Evolutionary conservation across 2,888 invertebrate species (phyloP).

Genomic region (Spodoptera exigua): DNA sequence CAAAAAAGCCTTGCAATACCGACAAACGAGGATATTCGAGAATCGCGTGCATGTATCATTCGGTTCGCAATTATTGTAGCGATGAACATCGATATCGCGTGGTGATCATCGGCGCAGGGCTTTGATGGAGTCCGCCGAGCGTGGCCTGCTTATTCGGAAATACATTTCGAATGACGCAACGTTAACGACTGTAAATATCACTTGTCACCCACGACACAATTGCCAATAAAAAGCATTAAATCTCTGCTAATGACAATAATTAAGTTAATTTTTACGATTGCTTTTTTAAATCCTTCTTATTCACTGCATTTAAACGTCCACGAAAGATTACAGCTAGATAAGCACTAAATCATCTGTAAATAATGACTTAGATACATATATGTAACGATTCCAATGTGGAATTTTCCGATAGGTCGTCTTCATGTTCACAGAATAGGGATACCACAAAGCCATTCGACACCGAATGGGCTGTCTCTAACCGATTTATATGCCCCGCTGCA

Average conservation of each 20-base stretch:
- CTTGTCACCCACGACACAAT: slow-evolving; percentile 36
- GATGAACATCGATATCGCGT: slow-evolving; percentile 84
- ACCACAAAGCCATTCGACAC: slow-evolving; percentile 72
- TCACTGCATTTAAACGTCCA: neutral
- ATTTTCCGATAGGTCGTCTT: slow-evolving; percentile 44
- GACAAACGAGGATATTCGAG: slow-evolving; percentile 69
- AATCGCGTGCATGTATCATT: slow-evolving; percentile 86
- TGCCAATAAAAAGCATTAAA: slow-evolving; percentile 20
- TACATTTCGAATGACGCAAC: slow-evolving; percentile 39
- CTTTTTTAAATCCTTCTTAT: too few species aligned
- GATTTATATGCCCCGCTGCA: slow-evolving; percentile 76
- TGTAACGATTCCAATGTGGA: slow-evolving; percentile 16
- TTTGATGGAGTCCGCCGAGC: slow-evolving; percentile 64
- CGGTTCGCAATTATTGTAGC: slow-evolving; percentile 81
- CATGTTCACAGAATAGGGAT: slow-evolving; percentile 70
- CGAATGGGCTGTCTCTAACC: slow-evolving; percentile 78
- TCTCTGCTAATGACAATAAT: neutral
- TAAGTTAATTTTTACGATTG: neutral
- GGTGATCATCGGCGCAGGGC: slow-evolving; percentile 70
- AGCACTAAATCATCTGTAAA: neutral
- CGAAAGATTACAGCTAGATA: neutral
- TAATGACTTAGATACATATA: neutral
- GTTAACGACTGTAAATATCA: slow-evolving; percentile 28
- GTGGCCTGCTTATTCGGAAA: slow-evolving; percentile 62
- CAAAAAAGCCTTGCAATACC: slow-evolving; percentile 65